Conservation (phyloP, 2,888 invertebrate genomes). For the Tolmerus cingulatus region DNA sequence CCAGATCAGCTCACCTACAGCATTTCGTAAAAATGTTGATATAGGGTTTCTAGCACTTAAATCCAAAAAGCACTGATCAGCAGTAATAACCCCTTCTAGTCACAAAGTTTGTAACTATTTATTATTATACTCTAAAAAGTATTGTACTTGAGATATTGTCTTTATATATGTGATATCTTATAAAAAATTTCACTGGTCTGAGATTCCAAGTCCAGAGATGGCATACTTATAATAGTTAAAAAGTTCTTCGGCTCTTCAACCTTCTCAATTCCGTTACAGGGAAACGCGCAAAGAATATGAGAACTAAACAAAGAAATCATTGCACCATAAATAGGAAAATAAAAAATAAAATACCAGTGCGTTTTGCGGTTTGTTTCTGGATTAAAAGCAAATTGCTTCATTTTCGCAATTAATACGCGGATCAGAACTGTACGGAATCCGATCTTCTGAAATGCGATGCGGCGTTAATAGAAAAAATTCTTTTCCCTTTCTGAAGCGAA, state of each 20-base stretch:
- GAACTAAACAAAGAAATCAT: neutral
- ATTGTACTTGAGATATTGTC: too few relatives aligned
- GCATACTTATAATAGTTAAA: neutral
- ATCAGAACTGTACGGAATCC: neutral
- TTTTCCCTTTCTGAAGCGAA: neutral
- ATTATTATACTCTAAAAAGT: too few relatives aligned
- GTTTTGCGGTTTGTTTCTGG: neutral
- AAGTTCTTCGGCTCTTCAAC: neutral
- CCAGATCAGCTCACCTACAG: too few relatives aligned
- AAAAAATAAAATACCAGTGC: neutral
- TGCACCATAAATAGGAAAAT: neutral
- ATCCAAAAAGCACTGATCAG: too few relatives aligned
- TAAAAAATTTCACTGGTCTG: too few relatives aligned
- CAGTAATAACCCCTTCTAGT: too few relatives aligned
- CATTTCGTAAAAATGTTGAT: too few relatives aligned
- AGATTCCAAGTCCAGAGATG: neutral
- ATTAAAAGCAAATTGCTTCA: slow-evolving; percentile 22
- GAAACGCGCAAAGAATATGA: neutral
- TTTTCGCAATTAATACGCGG: slow-evolving; percentile 7
- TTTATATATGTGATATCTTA: too few relatives aligned
- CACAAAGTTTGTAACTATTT: too few relatives aligned
- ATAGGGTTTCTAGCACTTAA: too few relatives aligned
- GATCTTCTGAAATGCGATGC: neutral
- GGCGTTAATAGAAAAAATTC: slow-evolving; percentile 23
- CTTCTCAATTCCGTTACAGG: neutral